These are phyloP conservation scores for Cathartes aura DNA, from an alignment of 2,113 vertebrate genomes.

Conservation along the genomic window DNA sequence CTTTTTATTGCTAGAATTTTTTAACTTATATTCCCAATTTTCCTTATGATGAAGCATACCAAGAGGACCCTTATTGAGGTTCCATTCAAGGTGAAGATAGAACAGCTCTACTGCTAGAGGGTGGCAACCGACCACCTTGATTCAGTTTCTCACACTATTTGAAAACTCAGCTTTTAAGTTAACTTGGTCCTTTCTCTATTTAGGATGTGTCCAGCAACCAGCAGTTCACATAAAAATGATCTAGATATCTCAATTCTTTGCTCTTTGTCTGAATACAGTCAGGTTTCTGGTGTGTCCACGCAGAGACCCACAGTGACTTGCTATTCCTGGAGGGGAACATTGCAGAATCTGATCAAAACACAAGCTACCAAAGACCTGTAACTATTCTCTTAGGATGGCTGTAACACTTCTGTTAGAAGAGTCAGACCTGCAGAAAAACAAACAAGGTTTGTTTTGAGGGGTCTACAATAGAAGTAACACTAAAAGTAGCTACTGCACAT, in stretches of 20 bases:
- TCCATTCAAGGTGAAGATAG: neutral
- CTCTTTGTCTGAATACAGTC: neutral
- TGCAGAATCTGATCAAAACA: neutral
- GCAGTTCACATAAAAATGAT: neutral
- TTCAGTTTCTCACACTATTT: neutral
- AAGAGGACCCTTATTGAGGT: neutral
- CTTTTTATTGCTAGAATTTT: neutral
- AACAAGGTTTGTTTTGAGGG: neutral
- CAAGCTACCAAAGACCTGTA: neutral
- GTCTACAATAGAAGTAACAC: neutral
- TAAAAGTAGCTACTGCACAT: neutral
- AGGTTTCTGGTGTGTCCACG: fast-evolving
- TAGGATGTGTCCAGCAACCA: neutral
- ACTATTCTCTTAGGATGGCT: neutral
- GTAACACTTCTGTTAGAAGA: neutral
- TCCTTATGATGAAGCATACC: neutral
- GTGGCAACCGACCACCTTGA: neutral
- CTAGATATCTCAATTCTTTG: neutral
- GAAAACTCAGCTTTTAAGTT: neutral
- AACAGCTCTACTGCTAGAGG: neutral
- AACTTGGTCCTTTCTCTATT: neutral
- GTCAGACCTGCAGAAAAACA: neutral
- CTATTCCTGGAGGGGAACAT: neutral
- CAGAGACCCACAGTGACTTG: neutral
- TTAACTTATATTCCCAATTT: neutral